Evolutionary conservation across 2,888 invertebrate genomes (phyloP).

Genomic region (Synanthedon andrenaeformis): DNA sequence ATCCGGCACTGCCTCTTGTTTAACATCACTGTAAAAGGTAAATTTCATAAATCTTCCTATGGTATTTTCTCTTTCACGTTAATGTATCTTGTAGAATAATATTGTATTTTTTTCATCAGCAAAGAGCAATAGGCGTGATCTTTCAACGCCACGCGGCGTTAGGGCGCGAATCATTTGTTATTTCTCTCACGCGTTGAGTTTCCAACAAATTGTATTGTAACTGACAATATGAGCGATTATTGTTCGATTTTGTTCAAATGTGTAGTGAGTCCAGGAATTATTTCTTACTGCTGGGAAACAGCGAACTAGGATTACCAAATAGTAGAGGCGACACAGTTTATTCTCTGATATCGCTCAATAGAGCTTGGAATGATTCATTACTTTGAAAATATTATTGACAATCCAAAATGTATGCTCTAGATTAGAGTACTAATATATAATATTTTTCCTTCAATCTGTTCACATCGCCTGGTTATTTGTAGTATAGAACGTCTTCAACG

Average conservation of each 20-base stretch:
- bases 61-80: neutral
- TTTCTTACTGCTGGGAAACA: neutral
- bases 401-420: too few relatives aligned
- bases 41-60: neutral
- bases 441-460: too few relatives aligned
- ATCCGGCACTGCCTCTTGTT: too few relatives aligned
- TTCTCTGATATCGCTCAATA: too few relatives aligned
- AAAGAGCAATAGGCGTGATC: constrained; percentile 67
- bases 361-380: too few relatives aligned
- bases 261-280: neutral
- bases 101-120: constrained; percentile 48
- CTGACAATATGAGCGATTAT: constrained; percentile 70
- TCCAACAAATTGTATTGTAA: constrained; percentile 68
- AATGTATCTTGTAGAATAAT: constrained; percentile 17
- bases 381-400: too few relatives aligned
- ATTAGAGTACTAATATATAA: too few relatives aligned
- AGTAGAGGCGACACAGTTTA: too few relatives aligned
- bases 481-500: too few relatives aligned
- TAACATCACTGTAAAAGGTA: neutral
- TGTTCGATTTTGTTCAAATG: constrained; percentile 36
- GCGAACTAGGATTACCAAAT: too few relatives aligned
- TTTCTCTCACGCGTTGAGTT: constrained; percentile 66
- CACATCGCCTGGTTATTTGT: too few relatives aligned
- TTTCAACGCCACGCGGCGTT: constrained; percentile 69
- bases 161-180: constrained; percentile 70